Conservation (phyloP, 2,113 vertebrate species). For the Cyprinodon tularosa region DNA sequence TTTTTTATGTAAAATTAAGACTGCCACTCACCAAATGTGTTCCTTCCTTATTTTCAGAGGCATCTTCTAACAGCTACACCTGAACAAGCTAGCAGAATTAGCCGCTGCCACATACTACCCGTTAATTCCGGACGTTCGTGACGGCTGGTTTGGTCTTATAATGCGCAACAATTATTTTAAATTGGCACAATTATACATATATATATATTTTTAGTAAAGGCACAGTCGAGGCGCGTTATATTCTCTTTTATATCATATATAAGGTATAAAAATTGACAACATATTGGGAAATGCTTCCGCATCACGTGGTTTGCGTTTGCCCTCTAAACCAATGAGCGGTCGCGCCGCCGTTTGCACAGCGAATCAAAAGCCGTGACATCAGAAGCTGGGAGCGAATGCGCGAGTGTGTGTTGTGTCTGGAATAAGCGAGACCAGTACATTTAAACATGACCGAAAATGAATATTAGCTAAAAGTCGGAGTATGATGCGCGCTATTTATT, state of each 20-base stretch:
- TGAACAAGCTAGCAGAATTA: conserved; percentile 34
- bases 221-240: fast-evolving
- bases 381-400: background rate
- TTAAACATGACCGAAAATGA: background rate
- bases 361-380: conserved; percentile 37
- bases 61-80: background rate
- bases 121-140: background rate
- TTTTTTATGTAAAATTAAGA: background rate
- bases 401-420: background rate
- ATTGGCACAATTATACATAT: too few species aligned
- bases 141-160: background rate
- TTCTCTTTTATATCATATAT: background rate
- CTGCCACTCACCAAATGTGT: conserved; percentile 41
- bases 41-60: conserved; percentile 1
- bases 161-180: background rate
- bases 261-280: conserved; percentile 33
- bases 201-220: too few species aligned
- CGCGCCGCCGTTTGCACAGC: background rate
- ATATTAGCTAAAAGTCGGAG: background rate
- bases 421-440: background rate
- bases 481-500: background rate
- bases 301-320: conserved; percentile 40
- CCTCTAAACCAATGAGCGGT: conserved; percentile 49
- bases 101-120: conserved; percentile 23
- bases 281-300: conserved; percentile 45